Evolutionary conservation across 2,888 invertebrate species (phyloP).

Genomic region (Pilophorus perplexus): DNA sequence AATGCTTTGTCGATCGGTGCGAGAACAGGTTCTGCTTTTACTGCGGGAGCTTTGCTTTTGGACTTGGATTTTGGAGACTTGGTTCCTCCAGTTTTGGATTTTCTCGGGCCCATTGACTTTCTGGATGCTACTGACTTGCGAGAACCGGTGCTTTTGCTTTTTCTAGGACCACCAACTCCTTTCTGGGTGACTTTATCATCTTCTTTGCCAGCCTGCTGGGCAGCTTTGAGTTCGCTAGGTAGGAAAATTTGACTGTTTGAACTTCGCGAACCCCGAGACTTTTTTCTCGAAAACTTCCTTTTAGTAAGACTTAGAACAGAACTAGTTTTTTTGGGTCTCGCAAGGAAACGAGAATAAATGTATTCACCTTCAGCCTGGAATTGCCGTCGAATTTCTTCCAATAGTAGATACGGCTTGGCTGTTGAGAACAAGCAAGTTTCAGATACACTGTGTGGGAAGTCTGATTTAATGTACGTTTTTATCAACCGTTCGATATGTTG

Average conservation of each 20-base stretch:
- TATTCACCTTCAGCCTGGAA: slow-evolving; percentile 1
- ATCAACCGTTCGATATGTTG: slow-evolving; percentile 22
- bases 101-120: neutral
- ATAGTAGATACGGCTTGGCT: slow-evolving; percentile 12
- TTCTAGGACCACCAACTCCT: neutral
- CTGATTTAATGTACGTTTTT: slow-evolving; percentile 13
- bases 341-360: slow-evolving; percentile 2
- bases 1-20: neutral
- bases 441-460: slow-evolving; percentile 1
- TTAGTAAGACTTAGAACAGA: no score
- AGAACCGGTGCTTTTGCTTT: slow-evolving; percentile 11
- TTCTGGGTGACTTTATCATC: neutral
- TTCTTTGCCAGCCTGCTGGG: neutral
- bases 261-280: no score
- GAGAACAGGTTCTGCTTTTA: no score
- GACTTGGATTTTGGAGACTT: neutral
- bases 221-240: neutral
- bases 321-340: no score
- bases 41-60: neutral
- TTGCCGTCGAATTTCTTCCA: slow-evolving; percentile 23
- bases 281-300: no score
- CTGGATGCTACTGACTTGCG: slow-evolving; percentile 5
- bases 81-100: neutral
- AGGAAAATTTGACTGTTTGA: no score
- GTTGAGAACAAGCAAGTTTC: slow-evolving; percentile 26